Evolutionary conservation across 1,140 invertebrate genomes (phyloP).

Genomic region (Drosophila eugracilis): DNA sequence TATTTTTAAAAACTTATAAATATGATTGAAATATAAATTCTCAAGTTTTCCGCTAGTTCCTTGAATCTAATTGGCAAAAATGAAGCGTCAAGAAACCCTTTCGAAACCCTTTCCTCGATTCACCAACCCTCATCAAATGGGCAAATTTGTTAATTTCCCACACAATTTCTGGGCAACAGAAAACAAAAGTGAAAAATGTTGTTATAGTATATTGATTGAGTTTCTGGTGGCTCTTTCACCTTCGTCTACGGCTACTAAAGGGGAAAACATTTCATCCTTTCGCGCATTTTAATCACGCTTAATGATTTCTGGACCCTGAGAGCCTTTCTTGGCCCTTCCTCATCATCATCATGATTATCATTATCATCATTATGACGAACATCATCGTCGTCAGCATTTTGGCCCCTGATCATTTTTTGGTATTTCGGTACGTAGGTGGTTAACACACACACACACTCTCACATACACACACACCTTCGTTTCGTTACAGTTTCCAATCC

Average conservation of each 20-base stretch:
- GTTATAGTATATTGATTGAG: conserved; percentile 33
- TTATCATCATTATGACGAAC: too few species aligned
- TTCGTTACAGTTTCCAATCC: conserved; percentile 78
- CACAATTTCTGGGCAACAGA: conserved; percentile 11
- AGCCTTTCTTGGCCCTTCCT: conserved; percentile 28
- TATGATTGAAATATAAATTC: background rate
- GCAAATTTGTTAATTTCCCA: conserved; percentile 51
- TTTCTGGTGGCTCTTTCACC: conserved; percentile 14
- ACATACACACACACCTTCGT: conserved; percentile 26
- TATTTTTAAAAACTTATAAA: too few species aligned
- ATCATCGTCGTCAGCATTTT: conserved; percentile 3
- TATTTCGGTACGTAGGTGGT: conserved; percentile 62
- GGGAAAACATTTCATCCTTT: conserved; percentile 65
- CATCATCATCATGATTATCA: conserved; percentile 7
- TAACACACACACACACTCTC: conserved; percentile 29
- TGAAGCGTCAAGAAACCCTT: background rate
- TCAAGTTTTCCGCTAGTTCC: background rate
- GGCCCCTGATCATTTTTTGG: conserved; percentile 28
- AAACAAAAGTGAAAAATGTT: conserved; percentile 42
- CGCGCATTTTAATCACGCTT: conserved; percentile 67
- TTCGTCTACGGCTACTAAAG: conserved; percentile 7
- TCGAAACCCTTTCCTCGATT: conserved; percentile 7
- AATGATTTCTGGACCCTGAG: conserved; percentile 57
- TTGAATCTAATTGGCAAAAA: background rate
- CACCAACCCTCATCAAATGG: conserved; percentile 42